Percentiles rank a stretch among this genome's conserved stretches.
Evolutionary conservation across 1,140 invertebrate species (phyloP).

Genomic region (Druon quercuslanigerum): DNA sequence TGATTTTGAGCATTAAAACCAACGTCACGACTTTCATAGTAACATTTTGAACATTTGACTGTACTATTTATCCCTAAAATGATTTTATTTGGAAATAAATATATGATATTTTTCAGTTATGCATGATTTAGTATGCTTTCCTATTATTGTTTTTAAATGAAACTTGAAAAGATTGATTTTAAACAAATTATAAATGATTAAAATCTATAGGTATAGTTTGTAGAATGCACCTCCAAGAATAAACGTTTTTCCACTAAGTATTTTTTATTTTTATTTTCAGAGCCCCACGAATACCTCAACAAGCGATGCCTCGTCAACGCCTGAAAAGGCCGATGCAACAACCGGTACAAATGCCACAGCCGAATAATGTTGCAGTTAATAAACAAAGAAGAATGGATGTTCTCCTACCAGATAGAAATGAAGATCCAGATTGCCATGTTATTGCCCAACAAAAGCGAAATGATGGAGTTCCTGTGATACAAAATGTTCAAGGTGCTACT

Average conservation of each 20-base stretch:
- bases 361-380: constrained; percentile 43
- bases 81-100: too few relatives aligned
- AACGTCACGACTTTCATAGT: too few relatives aligned
- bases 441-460: constrained; percentile 84
- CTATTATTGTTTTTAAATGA: too few relatives aligned
- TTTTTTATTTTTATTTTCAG: constrained; percentile 49
- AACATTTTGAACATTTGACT: too few relatives aligned
- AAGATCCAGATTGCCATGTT: constrained; percentile 80
- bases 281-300: constrained; percentile 57
- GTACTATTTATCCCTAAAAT: too few relatives aligned
- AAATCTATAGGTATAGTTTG: too few relatives aligned
- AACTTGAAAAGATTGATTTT: too few relatives aligned
- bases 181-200: too few relatives aligned
- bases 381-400: constrained; percentile 77
- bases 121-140: too few relatives aligned
- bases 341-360: constrained; percentile 55
- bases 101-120: too few relatives aligned
- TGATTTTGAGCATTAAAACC: too few relatives aligned
- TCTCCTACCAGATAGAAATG: constrained; percentile 77
- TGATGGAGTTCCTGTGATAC: constrained; percentile 83
- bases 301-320: constrained; percentile 58
- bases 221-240: neutral
- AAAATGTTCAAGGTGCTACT: constrained; percentile 80
- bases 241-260: neutral
- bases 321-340: constrained; percentile 66